Evolutionary conservation across 2,113 vertebrate species (phyloP).

Genomic region (Anseranas semipalmata): DNA sequence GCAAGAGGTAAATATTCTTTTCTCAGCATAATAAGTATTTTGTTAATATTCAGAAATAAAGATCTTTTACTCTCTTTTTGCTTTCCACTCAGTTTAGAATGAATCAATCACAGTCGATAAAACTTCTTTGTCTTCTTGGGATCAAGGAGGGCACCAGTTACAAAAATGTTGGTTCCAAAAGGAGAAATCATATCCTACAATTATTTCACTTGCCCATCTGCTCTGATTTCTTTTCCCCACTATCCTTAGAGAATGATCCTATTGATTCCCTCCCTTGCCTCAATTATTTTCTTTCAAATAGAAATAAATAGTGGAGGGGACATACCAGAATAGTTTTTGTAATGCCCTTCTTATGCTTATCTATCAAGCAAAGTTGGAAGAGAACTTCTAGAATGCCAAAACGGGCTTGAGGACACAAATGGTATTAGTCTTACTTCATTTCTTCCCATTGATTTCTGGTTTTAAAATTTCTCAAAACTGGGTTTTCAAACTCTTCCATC

Average conservation of each 20-base stretch:
- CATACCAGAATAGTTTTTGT: neutral
- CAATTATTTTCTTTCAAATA: neutral
- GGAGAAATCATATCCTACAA: neutral
- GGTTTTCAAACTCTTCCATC: neutral
- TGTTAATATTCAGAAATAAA: neutral
- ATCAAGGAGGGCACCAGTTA: neutral
- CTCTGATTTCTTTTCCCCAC: neutral
- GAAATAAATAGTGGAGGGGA: neutral
- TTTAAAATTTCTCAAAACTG: neutral
- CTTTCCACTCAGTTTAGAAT: neutral
- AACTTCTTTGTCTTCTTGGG: neutral
- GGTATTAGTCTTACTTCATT: neutral
- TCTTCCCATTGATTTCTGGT: neutral
- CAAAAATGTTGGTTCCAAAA: neutral
- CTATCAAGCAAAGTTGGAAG: neutral
- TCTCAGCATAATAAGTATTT: neutral
- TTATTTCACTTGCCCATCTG: neutral
- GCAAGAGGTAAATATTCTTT: neutral
- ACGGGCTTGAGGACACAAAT: neutral
- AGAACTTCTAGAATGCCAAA: neutral
- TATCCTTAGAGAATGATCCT: neutral
- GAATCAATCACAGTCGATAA: neutral
- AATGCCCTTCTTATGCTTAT: fast-evolving
- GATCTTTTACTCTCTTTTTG: neutral
- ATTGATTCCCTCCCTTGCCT: neutral